Evolutionary conservation across 2,797 vertebrate genomes (phyloP), one percentile per base, ranked within the genome.

Genomic region (Telmatherina bonti): DNA sequence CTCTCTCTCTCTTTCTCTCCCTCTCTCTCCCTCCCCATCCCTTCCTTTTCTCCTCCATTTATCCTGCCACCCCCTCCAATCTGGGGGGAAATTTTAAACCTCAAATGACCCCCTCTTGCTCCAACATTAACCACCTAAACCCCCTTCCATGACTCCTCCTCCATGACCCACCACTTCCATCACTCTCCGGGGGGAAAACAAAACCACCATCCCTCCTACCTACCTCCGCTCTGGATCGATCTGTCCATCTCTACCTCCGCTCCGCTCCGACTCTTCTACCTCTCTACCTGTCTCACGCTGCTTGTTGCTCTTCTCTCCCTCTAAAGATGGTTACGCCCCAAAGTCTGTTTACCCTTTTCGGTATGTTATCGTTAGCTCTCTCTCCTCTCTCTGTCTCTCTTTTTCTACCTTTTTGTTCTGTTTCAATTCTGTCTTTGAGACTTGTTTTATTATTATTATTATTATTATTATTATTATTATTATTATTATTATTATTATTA

Each of bases 281-380:
- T 97, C 96, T 98, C 97, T 98, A 96, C 96, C 97, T 99, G 97
- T 99, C 96, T 98, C 96, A 97, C 95, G 97, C 97, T 97, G 97
- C 97, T 98, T 99, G 96, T 90, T 92, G 96, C 96, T 96, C 96
- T 97, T 98, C 96, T 95, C 82, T 96, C 96, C 95, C 72, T 87
- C 67, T 99, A 98, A 98, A 99, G 97, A 98, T 97, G 97, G 97
- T 99, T 96, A 98, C 97, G 97, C 97, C 97, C 96, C 97, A 98
- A 97, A 99, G 97, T 98, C 96, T 99, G 95, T 98, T 99, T 99
- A 98, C 97, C 96, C 97, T 99, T 96, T 99, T 99, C 97, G 97
- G 97, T 99, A 98, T 99, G 97, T 98, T 97, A 83, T 79, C 70
- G 73, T 79, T 79, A 76, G 81, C 81, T 70, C 64, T 76, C 63